Evolutionary conservation across 1,140 invertebrate species (phyloP).

Genomic region (Pseudachorutes palmiensis): DNA sequence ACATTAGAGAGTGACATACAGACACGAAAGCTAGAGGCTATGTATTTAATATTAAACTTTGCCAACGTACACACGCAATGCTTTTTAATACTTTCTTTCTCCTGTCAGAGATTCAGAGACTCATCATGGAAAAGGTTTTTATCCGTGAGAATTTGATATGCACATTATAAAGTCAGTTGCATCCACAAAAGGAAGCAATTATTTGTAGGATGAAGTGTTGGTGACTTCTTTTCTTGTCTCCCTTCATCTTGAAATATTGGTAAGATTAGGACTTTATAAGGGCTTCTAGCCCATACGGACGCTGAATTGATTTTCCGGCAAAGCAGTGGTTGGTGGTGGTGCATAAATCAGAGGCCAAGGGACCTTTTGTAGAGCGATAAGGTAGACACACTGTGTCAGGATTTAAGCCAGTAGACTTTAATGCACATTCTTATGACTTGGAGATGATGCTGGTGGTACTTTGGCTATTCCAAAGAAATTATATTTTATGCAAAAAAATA

Average conservation of each 20-base stretch:
- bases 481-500: constrained; percentile 8
- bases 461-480: background rate
- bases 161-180: background rate
- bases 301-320: constrained; percentile 1
- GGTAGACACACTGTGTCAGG: constrained; percentile 4
- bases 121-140: background rate
- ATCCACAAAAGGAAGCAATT: constrained; percentile 13
- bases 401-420: background rate
- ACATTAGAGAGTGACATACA: background rate
- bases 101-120: background rate
- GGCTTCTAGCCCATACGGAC: background rate
- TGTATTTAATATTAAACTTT: too few species aligned
- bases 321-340: background rate
- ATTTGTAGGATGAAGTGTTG: constrained; percentile 10
- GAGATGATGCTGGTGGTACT: background rate
- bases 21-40: background rate
- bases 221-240: constrained; percentile 2
- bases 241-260: constrained; percentile 12
- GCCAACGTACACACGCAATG: background rate
- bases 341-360: constrained; percentile 1
- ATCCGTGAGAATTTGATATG: constrained; percentile 2
- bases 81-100: too few species aligned
- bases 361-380: background rate
- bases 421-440: background rate
- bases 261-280: background rate